Base-by-base conservation (phyloP, 2,888 invertebrate species). In the Pseudococcus longispinus region DNA sequence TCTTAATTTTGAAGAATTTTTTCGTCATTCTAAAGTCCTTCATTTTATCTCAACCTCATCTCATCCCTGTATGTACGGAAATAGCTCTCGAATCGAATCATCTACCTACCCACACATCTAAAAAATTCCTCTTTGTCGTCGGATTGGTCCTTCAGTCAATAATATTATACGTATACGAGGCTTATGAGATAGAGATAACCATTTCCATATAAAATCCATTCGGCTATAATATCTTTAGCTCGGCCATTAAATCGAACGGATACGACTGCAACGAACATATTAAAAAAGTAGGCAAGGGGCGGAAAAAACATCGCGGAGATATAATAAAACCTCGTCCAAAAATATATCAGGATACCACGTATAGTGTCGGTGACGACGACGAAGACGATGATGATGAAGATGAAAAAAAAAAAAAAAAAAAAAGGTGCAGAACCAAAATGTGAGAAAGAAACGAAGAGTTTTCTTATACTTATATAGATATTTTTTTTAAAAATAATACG, bases 131-230 rank as follows among this genome's bases (percentile, higher is more conserved):
- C 37, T 37, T 32, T 37, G 9, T 37, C 37, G 37, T 37, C 37
- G 37, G 9, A 37, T 37, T 37, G 44, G 44, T 46, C 44, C 44
- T 46, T 1, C 15, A 46, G 44, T 60, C 23, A 0, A 60, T n/a
- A 60, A 60, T 70, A 70, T 29, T 29, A 70, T 15, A 29, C 70
- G 26, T 65, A 13, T 26, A 65, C 23, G 26, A 26, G 26, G 65
- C 23, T 60, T 15, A 51, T n/a, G 11, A 23, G 23, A 23, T 11
- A 23, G 8, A 60, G 23, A 60, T 23, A 20, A 60, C 60, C 60
- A 70, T 70, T 70, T 70, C 70, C 70, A 70, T 70, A 70, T 70
- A 70, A 70, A 70, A 70, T 70, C 70, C 70, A 70, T 70, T 29
- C 70, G 70, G 70, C 26, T 29, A 70, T 70, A 70, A 70, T 70